A percentile compares a stretch with the other conserved stretches of the same genome.
phyloP scores from a whole-genome alignment of 2,113 vertebrate genomes.

The Cynopterus brachyotis region DNA sequence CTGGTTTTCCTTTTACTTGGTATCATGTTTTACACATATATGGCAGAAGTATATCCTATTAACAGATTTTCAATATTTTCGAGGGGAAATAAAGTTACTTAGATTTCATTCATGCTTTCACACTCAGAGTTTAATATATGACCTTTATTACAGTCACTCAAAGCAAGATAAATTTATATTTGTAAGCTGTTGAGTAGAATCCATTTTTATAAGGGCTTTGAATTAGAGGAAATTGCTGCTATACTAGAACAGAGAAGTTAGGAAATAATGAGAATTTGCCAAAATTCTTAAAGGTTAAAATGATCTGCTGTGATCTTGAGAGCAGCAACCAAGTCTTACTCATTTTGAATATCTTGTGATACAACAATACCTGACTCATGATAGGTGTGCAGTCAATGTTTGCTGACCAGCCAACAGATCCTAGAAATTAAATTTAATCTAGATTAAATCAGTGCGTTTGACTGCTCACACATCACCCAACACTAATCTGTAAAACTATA shows the following conservation, averaged over 20 bases:
- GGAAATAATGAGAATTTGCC: slow-evolving; percentile 7
- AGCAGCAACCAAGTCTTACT: neutral
- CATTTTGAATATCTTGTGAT: neutral
- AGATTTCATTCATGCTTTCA: neutral
- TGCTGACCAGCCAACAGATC: neutral
- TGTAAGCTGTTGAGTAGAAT: slow-evolving; percentile 11
- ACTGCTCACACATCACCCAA: neutral
- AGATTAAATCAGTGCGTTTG: neutral
- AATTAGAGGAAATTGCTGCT: neutral
- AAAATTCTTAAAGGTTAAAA: neutral
- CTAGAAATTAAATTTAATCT: neutral
- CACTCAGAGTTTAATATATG: neutral
- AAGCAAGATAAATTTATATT: neutral
- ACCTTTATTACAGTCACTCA: neutral
- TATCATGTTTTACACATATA: neutral
- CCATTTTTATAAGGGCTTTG: neutral
- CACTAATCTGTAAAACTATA: neutral
- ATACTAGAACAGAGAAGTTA: neutral
- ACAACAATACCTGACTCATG: rapidly evolving
- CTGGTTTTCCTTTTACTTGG: neutral
- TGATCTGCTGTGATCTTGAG: neutral
- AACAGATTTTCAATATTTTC: neutral
- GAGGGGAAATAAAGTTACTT: neutral
- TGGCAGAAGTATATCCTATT: neutral
- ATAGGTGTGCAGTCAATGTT: neutral